A percentile compares a stretch with the other conserved stretches of the same genome.
Conservation (phyloP, 37 sponge, comb jelly and placozoan species). For the Geodia barretti region DNA sequence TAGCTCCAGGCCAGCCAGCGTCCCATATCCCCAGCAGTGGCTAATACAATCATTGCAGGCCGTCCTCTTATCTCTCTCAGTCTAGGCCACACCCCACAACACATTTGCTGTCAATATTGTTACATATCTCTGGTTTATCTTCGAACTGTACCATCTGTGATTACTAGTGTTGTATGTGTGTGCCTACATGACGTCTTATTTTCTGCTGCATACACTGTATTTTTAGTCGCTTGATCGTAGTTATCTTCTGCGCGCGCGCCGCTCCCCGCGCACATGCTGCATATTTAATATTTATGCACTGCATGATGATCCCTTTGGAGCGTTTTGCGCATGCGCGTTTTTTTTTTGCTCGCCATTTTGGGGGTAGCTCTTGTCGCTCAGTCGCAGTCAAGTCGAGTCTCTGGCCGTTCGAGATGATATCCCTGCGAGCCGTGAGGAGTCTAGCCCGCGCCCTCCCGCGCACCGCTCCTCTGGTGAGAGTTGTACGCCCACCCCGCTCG, state of each 20-base stretch:
- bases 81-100: too few species aligned
- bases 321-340: conserved; percentile 22
- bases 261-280: not conserved
- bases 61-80: not conserved
- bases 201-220: conserved; percentile 4
- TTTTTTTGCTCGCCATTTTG: conserved; percentile 13
- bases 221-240: not conserved
- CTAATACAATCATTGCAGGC: not conserved
- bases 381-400: not conserved
- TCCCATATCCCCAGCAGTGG: too few species aligned
- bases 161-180: not conserved
- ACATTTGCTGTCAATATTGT: too few species aligned
- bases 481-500: too few species aligned
- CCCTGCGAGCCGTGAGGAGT: conserved; percentile 47
- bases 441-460: conserved; percentile 18
- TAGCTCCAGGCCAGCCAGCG: not conserved
- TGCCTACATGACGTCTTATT: not conserved
- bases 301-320: too few species aligned
- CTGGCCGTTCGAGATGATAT: conserved; percentile 22
- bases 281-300: too few species aligned
- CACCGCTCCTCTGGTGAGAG: conserved; percentile 20
- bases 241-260: not conserved
- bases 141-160: not conserved
- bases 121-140: not conserved
- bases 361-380: too few species aligned